Base-by-base conservation (phyloP, 2,888 invertebrate genomes). In the Apamea sordens region DNA sequence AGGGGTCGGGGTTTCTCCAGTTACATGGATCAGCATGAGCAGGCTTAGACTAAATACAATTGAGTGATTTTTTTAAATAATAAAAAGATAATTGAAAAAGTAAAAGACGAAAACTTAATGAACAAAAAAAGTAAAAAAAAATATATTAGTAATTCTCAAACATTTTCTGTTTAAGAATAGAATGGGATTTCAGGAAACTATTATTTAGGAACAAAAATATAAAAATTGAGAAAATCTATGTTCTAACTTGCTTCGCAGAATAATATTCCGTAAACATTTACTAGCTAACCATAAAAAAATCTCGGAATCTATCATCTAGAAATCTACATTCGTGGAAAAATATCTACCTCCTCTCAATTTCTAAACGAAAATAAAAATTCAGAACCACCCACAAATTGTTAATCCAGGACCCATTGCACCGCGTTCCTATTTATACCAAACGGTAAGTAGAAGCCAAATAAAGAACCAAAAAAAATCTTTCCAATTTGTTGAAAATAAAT, bases 401-500 rank as follows among this genome's bases (percentile, higher is more conserved):
- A 73, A 79, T 65, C 61, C 76, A 53, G 28, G 24, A 71, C 18
- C 32, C 71, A 59, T 67, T 65, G 53, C 61, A 77, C 82, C 56
- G 69, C 44, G 53, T 21, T 70, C 63, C n/a, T 77, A 77, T 70
- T 77, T 77, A 79, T 75, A 32, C 59, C 44, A 47, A 81, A 73
- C 68, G 56, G 47, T 50, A 78, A 85, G 67, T 81, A 78, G 67
- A 53, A 70, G 68, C 70, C 44, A 61, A 86, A 82, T 67, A 82
- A 71, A 65, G 61, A 76, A 74, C 80, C 74, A 81, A 78, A 83
- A 47, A 47, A 73, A 74, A 84, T 81, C 79, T 79, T 84, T 69
- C 76, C 86, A 84, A 87, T 86, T 86, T 84, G 84, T 81, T 80
- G 78, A 76, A 87, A 82, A 86, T 85, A 90, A 89, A 87, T 79